phyloP scores from a whole-genome alignment of 2,888 invertebrate species.

The Hybos culiciformis region DNA sequence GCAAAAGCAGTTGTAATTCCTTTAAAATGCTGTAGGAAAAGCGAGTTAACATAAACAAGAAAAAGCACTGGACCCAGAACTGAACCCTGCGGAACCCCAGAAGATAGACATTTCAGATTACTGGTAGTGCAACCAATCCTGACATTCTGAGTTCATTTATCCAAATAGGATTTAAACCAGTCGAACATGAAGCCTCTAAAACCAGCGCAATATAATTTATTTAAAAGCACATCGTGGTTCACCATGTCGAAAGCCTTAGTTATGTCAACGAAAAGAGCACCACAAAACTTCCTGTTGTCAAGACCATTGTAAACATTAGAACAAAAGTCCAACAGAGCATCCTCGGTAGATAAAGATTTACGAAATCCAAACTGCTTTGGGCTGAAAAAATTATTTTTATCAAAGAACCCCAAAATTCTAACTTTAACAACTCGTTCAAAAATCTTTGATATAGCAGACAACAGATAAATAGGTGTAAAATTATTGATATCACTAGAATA shows the following conservation, averaged over 20 bases:
- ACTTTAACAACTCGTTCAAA: neutral
- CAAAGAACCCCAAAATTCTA: neutral
- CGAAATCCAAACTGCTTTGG: neutral
- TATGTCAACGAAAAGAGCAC: neutral
- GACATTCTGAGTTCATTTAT: neutral
- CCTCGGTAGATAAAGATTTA: neutral
- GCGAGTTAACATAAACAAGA: neutral
- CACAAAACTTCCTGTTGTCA: neutral
- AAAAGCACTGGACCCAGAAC: neutral
- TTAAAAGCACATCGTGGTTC: neutral
- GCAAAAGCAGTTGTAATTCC: neutral
- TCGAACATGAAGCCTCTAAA: neutral
- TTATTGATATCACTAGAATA: neutral
- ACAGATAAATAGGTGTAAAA: neutral
- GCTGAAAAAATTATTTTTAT: neutral
- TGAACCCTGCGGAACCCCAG: neutral
- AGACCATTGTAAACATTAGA: neutral
- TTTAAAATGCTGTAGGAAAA: neutral
- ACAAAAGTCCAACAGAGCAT: neutral
- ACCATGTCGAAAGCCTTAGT: neutral
- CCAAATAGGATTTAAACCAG: neutral
- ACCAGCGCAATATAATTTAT: neutral
- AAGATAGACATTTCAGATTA: neutral
- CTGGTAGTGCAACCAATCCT: neutral
- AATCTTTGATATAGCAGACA: neutral